Base-by-base conservation (phyloP, 2,888 invertebrate species). In the Villa cingulata region DNA sequence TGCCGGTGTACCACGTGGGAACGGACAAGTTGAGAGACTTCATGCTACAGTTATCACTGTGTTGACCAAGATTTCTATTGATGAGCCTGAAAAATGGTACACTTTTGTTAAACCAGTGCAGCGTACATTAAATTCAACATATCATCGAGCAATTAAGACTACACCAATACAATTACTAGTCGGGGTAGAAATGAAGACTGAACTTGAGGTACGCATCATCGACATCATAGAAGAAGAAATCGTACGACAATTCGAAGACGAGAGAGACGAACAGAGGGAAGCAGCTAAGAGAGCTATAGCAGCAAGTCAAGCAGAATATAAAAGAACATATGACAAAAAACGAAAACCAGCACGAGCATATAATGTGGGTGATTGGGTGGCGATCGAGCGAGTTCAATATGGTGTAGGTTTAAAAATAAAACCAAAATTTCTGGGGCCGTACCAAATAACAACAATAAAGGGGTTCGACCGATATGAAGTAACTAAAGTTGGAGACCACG, bases 51-150 rank as follows among this genome's bases (percentile, higher is more conserved):
- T 53, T 12, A 51, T 53, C 12, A 36, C 46, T 14, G 41, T 37
- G 6, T 42, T 53, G 18, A 53, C 53, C 3, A 53, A 51, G 15
- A 29, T 50, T 5, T 38, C 48, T 4, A 34, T 54, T 19, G 41
- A 54, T 1, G 37, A 44, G 45, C 47, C 52, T 2, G 50, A 52
- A 20, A 57, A 61, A 40, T 65, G 61, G 62, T 60, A 57, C 44
- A 54, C 55, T 51, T 15, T 50, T 43, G 47, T 59, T 7, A 50
- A 46, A 18, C 40, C 44, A 32, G 46, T 59, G 9, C 58, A 58
- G 29, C 29, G 51, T 37, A 46, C 45, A 7, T 32, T 59, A 1
- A 58, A 58, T 39, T 51, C 52, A 15, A 57, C 56, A 1, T 54
- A 48, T 43, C 55, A 57, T 27, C 41, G 49, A 2, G 46, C 52